Evolutionary conservation across 2,888 invertebrate species (phyloP).

Genomic region (Cabera pusaria): DNA sequence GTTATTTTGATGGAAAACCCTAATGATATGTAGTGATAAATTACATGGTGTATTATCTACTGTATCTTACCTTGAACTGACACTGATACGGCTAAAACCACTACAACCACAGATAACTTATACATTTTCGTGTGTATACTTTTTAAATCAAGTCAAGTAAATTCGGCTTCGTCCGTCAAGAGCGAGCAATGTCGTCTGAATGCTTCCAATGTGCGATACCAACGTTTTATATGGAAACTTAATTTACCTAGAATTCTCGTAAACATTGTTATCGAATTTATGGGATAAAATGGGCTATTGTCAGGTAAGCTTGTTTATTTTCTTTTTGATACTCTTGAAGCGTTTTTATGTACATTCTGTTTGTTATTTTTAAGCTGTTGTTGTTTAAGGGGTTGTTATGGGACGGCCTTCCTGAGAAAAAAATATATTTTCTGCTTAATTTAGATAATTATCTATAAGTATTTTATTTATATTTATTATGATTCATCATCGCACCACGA

Average conservation of each 20-base stretch:
- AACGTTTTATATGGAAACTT: constrained; percentile 35
- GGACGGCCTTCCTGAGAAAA: no score
- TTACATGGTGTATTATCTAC: no score
- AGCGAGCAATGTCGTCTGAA: constrained; percentile 26
- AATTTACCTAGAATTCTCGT: constrained; percentile 22
- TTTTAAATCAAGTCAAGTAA: constrained; percentile 6
- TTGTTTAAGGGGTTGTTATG: constrained; percentile 17
- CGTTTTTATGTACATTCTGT: constrained; percentile 16
- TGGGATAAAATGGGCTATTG: constrained; percentile 22
- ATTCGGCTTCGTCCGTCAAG: constrained; percentile 15
- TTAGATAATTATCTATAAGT: no score
- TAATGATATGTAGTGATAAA: no score
- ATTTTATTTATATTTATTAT: no score
- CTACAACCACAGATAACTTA: constrained; percentile 13
- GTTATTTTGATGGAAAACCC: no score
- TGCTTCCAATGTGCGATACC: constrained; percentile 24
- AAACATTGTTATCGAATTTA: constrained; percentile 22
- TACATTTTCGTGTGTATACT: constrained; percentile 21
- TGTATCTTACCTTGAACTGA: constrained; percentile 17
- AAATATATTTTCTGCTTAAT: no score
- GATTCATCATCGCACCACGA: no score
- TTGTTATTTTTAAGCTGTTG: constrained; percentile 17
- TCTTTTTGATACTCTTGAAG: constrained; percentile 25
- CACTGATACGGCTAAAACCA: constrained; percentile 8
- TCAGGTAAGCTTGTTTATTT: constrained; percentile 20